Evolutionary conservation across 2,888 invertebrate species (phyloP).

Genomic region (Coleophora flavipennella): DNA sequence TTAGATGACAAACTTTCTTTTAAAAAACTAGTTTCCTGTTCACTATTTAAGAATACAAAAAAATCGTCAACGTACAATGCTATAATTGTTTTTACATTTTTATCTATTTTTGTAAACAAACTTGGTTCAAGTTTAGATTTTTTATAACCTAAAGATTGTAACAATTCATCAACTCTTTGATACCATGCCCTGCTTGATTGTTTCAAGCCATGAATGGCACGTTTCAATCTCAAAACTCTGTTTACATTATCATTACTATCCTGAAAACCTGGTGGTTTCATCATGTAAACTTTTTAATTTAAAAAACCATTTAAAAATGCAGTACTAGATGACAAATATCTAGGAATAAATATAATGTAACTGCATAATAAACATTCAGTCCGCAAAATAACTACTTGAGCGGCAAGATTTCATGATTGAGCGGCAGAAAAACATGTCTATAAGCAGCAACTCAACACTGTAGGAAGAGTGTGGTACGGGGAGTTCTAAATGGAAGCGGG

Average conservation of each 20-base stretch:
- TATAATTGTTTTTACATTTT: not conserved
- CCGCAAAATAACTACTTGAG: too few relatives aligned
- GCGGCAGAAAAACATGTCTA: too few relatives aligned
- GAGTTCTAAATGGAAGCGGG: too few relatives aligned
- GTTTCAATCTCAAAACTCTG: not conserved
- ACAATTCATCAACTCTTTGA: not conserved
- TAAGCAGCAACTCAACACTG: too few relatives aligned
- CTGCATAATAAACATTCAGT: too few relatives aligned
- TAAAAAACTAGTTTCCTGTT: not conserved
- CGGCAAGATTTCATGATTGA: too few relatives aligned
- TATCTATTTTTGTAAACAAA: not conserved
- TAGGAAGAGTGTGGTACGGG: too few relatives aligned
- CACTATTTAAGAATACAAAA: not conserved
- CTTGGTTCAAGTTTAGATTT: constrained; percentile 17
- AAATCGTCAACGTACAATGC: constrained; percentile 1
- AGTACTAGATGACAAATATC: too few relatives aligned
- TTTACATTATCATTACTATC: not conserved
- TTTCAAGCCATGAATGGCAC: constrained; percentile 1
- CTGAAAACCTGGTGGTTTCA: not conserved
- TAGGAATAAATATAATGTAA: too few relatives aligned
- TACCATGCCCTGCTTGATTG: constrained; percentile 1
- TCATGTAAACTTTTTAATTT: not conserved
- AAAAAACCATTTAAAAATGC: not conserved
- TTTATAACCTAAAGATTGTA: not conserved
- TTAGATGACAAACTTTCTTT: constrained; percentile 1